Evolutionary conservation across 1,140 invertebrate species (phyloP), one percentile per base, ranked within the genome.

Genomic region (Danaus plexippus): DNA sequence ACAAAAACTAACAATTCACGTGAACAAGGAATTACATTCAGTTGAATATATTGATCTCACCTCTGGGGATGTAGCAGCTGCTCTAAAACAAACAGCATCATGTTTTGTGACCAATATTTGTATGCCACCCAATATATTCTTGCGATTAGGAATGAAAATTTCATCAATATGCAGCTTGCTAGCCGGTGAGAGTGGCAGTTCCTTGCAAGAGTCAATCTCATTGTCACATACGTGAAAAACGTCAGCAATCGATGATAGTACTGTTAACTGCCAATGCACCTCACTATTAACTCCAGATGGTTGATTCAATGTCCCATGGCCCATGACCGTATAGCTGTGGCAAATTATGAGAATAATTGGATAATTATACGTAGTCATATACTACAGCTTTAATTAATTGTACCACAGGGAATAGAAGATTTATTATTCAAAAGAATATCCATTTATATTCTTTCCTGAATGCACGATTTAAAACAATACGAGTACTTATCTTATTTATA

Each of bases 121-220:
- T 4, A 85, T 66, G 0, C 82, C 80, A 12, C 82, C 79, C 9
- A 84, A 61, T n/a, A 85, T 84, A 43, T 84, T 77, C 11, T 74
- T 72, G 51, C 78, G 71, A 47, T 86, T 86, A 0, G 82, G 82
- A 48, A 84, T 61, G 32, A 75, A 85, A 9, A 85, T 75, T 46
- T 82, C 80, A 32, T 80, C 78, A 7, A 80, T 50, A 50, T 77
- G 82, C 41, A 80, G 42, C 52, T 85, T 85, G 2, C 7, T 57
- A 1, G 75, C 58, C 0, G 61, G 47, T 0, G 61, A 61, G 5
- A 84, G 44, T 7, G 66, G 53, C 6, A 64, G 9, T 43, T 77
- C 77, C 9, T 61, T 71, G 52, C 82, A 85, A 2, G 9, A 8
- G 0, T 78, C 72, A 0, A 54, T 12, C 1, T 77, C 65, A 9